Evolutionary conservation across 2,888 invertebrate species (phyloP).

Genomic region (Ochropleura plecta): DNA sequence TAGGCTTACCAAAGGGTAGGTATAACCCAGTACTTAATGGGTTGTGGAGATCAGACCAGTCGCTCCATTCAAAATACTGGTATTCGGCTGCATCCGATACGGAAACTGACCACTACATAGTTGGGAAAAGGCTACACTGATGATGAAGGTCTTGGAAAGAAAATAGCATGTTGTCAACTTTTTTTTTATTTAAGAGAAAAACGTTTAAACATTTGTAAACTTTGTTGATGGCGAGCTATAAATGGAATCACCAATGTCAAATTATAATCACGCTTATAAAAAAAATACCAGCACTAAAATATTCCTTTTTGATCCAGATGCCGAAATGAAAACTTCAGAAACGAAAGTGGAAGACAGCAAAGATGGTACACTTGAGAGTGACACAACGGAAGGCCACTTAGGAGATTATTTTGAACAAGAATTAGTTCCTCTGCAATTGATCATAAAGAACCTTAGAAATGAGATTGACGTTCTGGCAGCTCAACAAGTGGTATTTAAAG

Average conservation of each 20-base stretch:
- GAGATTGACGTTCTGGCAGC: slow-evolving; percentile 75
- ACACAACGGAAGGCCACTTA: slow-evolving; percentile 57
- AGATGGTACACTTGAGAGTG: slow-evolving; percentile 26
- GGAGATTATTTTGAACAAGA: slow-evolving; percentile 75
- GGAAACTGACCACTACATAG: background rate
- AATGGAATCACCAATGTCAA: background rate
- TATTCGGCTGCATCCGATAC: background rate
- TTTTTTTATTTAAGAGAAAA: background rate
- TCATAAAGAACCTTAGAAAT: slow-evolving; percentile 75
- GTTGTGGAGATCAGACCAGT: background rate
- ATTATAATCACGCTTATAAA: background rate
- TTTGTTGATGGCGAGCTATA: background rate
- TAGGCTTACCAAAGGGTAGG: background rate
- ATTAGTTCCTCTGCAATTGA: slow-evolving; percentile 78
- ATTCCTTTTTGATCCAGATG: slow-evolving; percentile 27
- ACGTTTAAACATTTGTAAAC: background rate
- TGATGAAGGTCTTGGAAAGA: background rate
- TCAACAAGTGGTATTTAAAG: slow-evolving; percentile 72
- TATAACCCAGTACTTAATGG: background rate
- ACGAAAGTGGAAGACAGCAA: background rate
- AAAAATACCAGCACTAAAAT: background rate
- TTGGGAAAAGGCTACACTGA: background rate
- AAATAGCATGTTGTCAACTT: background rate
- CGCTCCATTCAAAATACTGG: background rate
- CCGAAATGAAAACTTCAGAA: slow-evolving; percentile 2